Percentiles rank a stretch among this genome's conserved stretches.
Conservation (phyloP, 2,888 invertebrate species). For the Actias luna region DNA sequence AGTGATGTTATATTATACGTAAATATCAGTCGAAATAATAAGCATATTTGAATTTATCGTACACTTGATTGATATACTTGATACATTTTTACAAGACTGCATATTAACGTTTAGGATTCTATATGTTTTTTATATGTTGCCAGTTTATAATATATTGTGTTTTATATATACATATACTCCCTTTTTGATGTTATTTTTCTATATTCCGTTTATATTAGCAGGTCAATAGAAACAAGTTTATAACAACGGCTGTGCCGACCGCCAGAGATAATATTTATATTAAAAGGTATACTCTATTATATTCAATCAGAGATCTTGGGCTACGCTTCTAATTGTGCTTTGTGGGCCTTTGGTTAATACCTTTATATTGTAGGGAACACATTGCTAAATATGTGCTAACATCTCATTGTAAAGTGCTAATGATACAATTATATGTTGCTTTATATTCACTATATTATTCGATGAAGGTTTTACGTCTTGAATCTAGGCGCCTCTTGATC, state of each 20-base stretch:
- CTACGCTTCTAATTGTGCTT: slow-evolving; percentile 4
- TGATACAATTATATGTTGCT: background rate
- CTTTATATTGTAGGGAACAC: background rate
- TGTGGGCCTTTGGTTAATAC: background rate
- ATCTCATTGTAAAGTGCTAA: background rate
- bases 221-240: slow-evolving; percentile 21
- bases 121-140: too few relatives aligned
- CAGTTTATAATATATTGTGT: too few relatives aligned
- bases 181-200: background rate
- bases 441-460: background rate
- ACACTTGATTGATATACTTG: too few relatives aligned
- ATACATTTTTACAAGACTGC: too few relatives aligned
- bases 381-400: slow-evolving; percentile 7
- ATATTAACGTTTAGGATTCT: too few relatives aligned
- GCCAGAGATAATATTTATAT: slow-evolving; percentile 12
- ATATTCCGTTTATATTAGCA: slow-evolving; percentile 11
- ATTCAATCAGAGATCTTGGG: slow-evolving; percentile 9
- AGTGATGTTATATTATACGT: too few relatives aligned
- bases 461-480: too few relatives aligned
- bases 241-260: slow-evolving; percentile 19
- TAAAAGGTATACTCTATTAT: slow-evolving; percentile 13
- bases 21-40: too few relatives aligned
- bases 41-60: too few relatives aligned
- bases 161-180: too few relatives aligned
- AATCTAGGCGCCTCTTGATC: too few relatives aligned